Base-by-base conservation (phyloP, 2,888 invertebrate species). In the Epinotia ramella region DNA sequence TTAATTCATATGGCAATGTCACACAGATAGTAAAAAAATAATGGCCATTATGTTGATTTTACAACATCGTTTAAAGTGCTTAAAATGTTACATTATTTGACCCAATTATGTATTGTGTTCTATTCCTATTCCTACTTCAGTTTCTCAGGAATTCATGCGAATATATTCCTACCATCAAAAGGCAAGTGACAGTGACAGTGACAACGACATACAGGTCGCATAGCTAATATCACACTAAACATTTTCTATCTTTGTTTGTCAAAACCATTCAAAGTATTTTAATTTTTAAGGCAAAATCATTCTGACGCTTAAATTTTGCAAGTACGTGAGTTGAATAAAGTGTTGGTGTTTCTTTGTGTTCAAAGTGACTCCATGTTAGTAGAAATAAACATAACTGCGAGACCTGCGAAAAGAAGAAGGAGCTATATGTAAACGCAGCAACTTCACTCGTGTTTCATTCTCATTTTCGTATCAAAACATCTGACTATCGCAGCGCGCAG, bases 361-460 rank as follows among this genome's bases (percentile, higher is more conserved):
- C 28, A 9, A 3, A 16, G 16, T 28, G 16, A 33, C 16, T 13
- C 28, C 2, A 24, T 24, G 28, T 28, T 16, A 16, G 16, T 49
- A 49, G 0, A 16, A 13, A 49, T 12, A 53, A 11, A 40, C 2
- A 56, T 18, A 5, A 24, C 46, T 49, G 20, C 11, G 18, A 9
- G 13, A 40, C 24, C 9, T 65, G 59, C 33, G 20, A 44, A 56
- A 68, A 73, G 44, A 82, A 68, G 67, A 78, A 68, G 77, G 84
- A 79, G 53, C 83, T 82, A 81, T 80, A 74, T 67, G 75, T 77
- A 57, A 67, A 78, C 69, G 79, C 66, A 77, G 76, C 73, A 85
- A 85, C 86, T 88, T 88, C 88, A 86, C 77, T 76, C 81, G 78
- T 82, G 79, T 86, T 87, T 86, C 84, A 84, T 86, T 86, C 84